phyloP scores from a whole-genome alignment of 2,888 invertebrate genomes.

The Dioctria rufipes region DNA sequence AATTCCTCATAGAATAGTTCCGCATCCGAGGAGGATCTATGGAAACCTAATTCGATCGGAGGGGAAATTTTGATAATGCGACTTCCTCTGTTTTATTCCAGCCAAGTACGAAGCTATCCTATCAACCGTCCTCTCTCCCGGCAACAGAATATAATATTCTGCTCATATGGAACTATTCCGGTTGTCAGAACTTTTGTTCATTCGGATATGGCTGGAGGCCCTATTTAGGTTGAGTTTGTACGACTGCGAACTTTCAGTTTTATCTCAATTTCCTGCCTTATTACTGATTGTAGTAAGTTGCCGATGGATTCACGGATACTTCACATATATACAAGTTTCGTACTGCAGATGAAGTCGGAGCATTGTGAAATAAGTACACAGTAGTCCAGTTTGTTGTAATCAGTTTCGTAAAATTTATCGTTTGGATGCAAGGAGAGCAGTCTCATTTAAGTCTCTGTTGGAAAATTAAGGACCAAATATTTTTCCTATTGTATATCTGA shows the following conservation, averaged over 20 bases:
- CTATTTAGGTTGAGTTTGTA: slow-evolving; percentile 38
- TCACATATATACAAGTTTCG: background rate
- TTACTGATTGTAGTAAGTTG: slow-evolving; percentile 40
- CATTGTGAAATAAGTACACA: background rate
- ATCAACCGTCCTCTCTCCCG: slow-evolving; percentile 1
- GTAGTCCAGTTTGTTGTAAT: slow-evolving; percentile 12
- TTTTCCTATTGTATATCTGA: slow-evolving; percentile 32
- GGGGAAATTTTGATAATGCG: slow-evolving; percentile 36
- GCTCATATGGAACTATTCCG: slow-evolving; percentile 9
- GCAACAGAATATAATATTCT: background rate
- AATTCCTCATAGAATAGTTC: slow-evolving; percentile 13
- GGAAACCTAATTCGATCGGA: slow-evolving; percentile 18
- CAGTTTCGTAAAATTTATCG: slow-evolving; percentile 35
- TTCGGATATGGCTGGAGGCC: background rate
- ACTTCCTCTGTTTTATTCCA: slow-evolving; percentile 32
- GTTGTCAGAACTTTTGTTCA: slow-evolving; percentile 36
- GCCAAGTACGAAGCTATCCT: slow-evolving; percentile 13
- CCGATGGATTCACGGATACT: background rate
- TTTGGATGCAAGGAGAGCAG: background rate
- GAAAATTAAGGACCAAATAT: slow-evolving; percentile 9
- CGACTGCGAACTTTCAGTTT: slow-evolving; percentile 35
- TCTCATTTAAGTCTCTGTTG: background rate
- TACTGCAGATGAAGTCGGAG: slow-evolving; percentile 4
- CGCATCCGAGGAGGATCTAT: background rate
- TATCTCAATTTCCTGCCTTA: slow-evolving; percentile 50